These are phyloP conservation scores for Geotrypetes seraphini DNA, from an alignment of 2,797 vertebrate species.

Conservation along the genomic window DNA sequence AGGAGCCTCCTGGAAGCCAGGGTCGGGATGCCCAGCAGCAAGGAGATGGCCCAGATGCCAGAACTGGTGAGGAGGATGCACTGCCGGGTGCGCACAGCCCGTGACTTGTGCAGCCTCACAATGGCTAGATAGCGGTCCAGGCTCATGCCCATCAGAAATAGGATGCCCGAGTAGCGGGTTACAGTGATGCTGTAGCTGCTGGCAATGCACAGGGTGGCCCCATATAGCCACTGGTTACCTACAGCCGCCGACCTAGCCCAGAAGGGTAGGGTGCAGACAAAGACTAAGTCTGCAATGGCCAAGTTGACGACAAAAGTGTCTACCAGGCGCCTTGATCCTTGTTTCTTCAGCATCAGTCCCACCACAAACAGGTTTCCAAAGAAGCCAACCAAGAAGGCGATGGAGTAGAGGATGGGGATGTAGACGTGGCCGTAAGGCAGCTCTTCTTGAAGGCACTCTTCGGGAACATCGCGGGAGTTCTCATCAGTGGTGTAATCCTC, in stretches of 20 bases:
- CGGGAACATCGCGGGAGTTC: no score
- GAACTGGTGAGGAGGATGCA: slow-evolving; percentile 42
- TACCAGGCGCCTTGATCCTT: slow-evolving; percentile 50
- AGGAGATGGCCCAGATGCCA: slow-evolving; percentile 54
- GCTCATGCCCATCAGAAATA: slow-evolving; percentile 78
- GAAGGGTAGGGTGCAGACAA: slow-evolving; percentile 68
- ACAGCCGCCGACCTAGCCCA: slow-evolving; percentile 58
- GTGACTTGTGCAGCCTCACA: slow-evolving; percentile 55
- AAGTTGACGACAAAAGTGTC: slow-evolving; percentile 76
- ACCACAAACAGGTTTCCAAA: slow-evolving; percentile 71
- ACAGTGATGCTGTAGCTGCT: slow-evolving; percentile 70
- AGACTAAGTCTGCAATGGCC: slow-evolving; percentile 69
- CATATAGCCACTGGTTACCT: slow-evolving; percentile 55
- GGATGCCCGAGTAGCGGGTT: slow-evolving; percentile 76
- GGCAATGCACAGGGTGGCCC: slow-evolving; percentile 58
- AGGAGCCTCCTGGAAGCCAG: slow-evolving; percentile 47
- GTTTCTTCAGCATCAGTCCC: slow-evolving; percentile 41
- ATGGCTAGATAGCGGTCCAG: slow-evolving; percentile 77
- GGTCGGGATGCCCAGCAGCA: slow-evolving; percentile 57
- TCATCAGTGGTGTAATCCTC: no score
- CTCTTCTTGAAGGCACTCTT: slow-evolving; percentile 13
- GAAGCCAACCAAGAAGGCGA: slow-evolving; percentile 65
- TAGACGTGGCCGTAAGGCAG: slow-evolving; percentile 20
- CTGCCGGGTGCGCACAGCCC: slow-evolving; percentile 37
- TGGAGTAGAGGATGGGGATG: slow-evolving; percentile 58